Evolutionary conservation across 2,888 invertebrate species (phyloP).

Genomic region (Sphecodes monilicornis): DNA sequence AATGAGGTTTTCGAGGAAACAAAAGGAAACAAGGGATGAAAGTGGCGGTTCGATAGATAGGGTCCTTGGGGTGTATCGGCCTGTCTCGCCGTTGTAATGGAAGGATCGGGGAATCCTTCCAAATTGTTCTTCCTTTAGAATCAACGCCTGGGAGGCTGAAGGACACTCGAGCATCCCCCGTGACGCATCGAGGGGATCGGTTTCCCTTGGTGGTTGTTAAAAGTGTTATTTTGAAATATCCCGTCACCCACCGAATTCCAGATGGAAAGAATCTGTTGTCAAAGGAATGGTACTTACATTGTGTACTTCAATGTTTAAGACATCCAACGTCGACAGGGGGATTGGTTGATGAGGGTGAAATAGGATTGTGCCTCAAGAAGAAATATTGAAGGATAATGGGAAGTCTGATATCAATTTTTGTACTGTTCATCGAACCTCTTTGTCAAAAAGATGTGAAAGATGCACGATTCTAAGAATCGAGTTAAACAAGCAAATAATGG

Average conservation of each 20-base stretch:
- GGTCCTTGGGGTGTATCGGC: slow-evolving; percentile 33
- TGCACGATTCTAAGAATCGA: too few relatives aligned
- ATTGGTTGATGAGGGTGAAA: neutral
- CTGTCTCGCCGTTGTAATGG: slow-evolving; percentile 10
- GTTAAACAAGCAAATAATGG: too few relatives aligned
- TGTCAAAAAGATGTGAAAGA: neutral
- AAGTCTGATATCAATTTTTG: neutral
- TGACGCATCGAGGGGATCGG: neutral
- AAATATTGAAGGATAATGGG: neutral
- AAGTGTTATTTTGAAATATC: slow-evolving; percentile 14
- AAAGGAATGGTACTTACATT: neutral
- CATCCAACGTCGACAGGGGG: neutral
- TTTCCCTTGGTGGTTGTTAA: slow-evolving; percentile 17
- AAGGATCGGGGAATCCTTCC: slow-evolving; percentile 33
- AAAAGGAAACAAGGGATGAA: slow-evolving; percentile 35
- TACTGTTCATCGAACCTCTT: neutral
- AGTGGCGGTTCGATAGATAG: slow-evolving; percentile 29
- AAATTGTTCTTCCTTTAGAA: slow-evolving; percentile 16
- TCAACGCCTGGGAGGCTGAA: neutral
- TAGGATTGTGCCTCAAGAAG: neutral
- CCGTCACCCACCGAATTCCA: neutral
- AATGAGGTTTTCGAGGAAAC: slow-evolving; percentile 56
- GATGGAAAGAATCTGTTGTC: neutral
- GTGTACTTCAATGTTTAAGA: neutral
- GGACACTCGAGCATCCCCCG: slow-evolving; percentile 1